Base-by-base conservation (phyloP, 1,140 invertebrate genomes). In the Drosophila insularis region DNA sequence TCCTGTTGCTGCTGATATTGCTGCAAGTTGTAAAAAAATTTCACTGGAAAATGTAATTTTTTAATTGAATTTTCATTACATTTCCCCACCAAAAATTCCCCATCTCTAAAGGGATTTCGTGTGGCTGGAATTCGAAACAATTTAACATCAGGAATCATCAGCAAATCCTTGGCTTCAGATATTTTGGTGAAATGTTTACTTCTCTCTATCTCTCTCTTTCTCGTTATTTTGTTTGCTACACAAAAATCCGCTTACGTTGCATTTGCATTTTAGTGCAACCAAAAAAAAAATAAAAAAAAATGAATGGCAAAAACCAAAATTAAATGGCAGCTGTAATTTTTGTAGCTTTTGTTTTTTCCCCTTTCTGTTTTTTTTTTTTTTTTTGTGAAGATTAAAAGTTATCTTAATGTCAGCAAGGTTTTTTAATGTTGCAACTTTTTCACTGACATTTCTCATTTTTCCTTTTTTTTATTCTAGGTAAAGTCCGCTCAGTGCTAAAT, bases 21-120 rank as follows among this genome's bases (percentile, higher is more conserved):
- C 14, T 62, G 58, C 39, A 56, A 10, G 64, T 72, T 59, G 61
- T 82, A 68, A 82, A 82, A 82, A 87, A 50, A 50, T 50, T 17
- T 50, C 43, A 82, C 75, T 89, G 79, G 71, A 84, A 87, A 87
- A 87, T 87, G 75, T 84, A 79, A 82, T 81, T 87, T 87, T 87
- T 87, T 87, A 87, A 87, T 87, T 87, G 82, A 87, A 87, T 87
- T 87, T 87, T 89, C 82, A 87, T 87, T 87, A 87, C 84, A 89
- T 89, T 87, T 87, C 82, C 82, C 79, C 62, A 46, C 50, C 46
- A 55, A 27, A 27, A 4, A 55, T 55, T 61, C 65, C 50, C 70
- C 37, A 40, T 59, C 68, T 55, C 60, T 23, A 31, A 59, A 62
- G 69, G 50, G 61, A 63, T 53, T 40, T 46, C 17, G 1, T 19